These are phyloP conservation scores for Alces alces DNA, from an alignment of 2,113 vertebrate genomes.

Conservation along the genomic window DNA sequence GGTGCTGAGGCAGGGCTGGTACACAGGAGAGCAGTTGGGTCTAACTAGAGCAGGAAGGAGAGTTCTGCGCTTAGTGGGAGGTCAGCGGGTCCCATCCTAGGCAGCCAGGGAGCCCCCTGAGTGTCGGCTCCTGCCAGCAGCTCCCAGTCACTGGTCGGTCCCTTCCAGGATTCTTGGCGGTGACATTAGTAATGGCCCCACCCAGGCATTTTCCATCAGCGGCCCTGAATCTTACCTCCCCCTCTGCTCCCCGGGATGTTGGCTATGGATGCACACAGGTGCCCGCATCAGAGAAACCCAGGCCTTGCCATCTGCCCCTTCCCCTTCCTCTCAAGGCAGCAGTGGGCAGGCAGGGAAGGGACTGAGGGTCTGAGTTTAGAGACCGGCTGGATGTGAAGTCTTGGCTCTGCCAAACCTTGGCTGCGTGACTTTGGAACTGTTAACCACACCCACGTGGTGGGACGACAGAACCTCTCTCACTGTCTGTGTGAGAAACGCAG, in stretches of 20 bases:
- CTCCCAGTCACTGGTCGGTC: not conserved
- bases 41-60: not conserved
- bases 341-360: not conserved
- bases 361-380: not conserved
- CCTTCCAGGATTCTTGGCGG: not conserved
- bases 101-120: not conserved
- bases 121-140: no score
- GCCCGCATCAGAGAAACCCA: not conserved
- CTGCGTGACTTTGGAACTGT: not conserved
- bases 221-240: not conserved
- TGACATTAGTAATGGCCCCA: no score
- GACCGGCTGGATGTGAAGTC: not conserved
- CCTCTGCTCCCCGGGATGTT: accelerated
- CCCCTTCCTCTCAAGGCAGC: not conserved
- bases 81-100: not conserved
- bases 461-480: not conserved
- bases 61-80: not conserved
- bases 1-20: not conserved
- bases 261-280: not conserved
- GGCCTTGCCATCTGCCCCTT: not conserved
- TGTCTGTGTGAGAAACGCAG: not conserved
- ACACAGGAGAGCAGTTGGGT: not conserved
- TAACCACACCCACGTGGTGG: not conserved
- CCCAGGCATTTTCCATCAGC: not conserved
- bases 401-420: not conserved